A percentile compares a stretch with the other conserved stretches of the same genome.
Evolutionary conservation across 2,888 invertebrate species (phyloP).

Genomic region (Metacarcinus magister): DNA sequence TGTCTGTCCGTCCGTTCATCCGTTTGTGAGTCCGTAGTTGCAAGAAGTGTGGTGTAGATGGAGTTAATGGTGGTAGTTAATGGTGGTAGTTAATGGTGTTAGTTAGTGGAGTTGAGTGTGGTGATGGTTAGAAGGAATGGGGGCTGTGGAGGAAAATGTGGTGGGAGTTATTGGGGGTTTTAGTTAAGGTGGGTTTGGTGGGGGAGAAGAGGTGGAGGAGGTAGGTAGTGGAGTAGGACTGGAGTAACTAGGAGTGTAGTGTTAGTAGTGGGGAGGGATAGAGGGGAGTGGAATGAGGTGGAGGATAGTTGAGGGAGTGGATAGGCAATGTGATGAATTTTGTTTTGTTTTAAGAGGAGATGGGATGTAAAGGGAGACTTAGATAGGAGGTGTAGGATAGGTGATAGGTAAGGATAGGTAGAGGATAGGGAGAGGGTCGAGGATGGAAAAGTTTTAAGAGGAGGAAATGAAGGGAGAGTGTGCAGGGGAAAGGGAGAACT

Average conservation of each 20-base stretch:
- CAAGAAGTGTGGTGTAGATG: not conserved
- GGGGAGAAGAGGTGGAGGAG: not conserved
- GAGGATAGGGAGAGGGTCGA: not conserved
- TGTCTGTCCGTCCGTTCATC: slow-evolving; percentile 8
- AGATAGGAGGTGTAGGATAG: too few species aligned
- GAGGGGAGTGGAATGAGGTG: not conserved
- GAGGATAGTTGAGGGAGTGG: not conserved
- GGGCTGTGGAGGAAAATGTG: not conserved
- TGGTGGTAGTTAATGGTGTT: not conserved
- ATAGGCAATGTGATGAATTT: not conserved
- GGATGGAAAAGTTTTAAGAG: not conserved
- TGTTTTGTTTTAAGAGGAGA: not conserved
- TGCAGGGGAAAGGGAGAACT: not conserved
- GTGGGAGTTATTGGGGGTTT: too few species aligned
- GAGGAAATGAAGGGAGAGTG: not conserved
- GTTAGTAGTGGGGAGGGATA: not conserved
- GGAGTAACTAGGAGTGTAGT: not conserved
- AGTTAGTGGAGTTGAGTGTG: not conserved
- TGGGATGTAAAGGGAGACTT: too few species aligned
- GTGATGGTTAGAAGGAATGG: too few species aligned
- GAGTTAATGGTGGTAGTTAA: not conserved
- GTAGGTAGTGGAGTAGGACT: not conserved
- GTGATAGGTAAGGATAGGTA: not conserved
- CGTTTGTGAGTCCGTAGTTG: not conserved
- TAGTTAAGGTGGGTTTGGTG: too few species aligned